phyloP scores from a whole-genome alignment of 2,797 vertebrate species.

The Clarias fuscus region DNA sequence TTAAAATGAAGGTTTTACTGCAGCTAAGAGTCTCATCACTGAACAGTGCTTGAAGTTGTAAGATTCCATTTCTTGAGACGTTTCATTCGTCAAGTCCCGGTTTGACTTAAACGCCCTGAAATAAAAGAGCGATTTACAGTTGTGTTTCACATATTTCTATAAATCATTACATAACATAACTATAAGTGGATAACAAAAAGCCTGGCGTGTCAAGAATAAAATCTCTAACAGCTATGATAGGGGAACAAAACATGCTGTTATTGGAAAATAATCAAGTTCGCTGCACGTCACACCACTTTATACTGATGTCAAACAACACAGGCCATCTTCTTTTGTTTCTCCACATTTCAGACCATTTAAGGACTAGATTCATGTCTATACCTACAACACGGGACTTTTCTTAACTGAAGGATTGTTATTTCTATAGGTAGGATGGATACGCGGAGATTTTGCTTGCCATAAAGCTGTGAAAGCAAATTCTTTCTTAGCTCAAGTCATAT shows the following conservation, averaged over 20 bases:
- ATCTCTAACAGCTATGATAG: neutral
- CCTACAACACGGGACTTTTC: neutral
- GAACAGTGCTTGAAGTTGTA: no score
- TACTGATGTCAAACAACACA: neutral
- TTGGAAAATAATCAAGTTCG: neutral
- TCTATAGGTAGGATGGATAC: neutral
- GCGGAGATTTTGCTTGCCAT: neutral
- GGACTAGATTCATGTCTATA: no score
- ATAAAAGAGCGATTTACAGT: neutral
- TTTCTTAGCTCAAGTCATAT: neutral
- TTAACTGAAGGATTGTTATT: neutral
- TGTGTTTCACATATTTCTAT: neutral
- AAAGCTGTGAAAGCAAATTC: neutral
- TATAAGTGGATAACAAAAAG: neutral
- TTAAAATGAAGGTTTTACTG: no score
- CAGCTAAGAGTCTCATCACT: no score
- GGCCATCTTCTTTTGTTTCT: neutral
- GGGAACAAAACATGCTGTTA: neutral
- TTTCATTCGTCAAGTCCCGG: no score
- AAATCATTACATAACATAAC: no score
- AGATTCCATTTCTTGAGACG: no score
- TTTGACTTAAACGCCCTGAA: no score
- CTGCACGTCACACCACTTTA: neutral
- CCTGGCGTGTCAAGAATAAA: neutral
- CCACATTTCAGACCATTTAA: neutral